These are phyloP conservation scores for Euschistus heros DNA, from an alignment of 1,140 invertebrate species.

Conservation along the genomic window DNA sequence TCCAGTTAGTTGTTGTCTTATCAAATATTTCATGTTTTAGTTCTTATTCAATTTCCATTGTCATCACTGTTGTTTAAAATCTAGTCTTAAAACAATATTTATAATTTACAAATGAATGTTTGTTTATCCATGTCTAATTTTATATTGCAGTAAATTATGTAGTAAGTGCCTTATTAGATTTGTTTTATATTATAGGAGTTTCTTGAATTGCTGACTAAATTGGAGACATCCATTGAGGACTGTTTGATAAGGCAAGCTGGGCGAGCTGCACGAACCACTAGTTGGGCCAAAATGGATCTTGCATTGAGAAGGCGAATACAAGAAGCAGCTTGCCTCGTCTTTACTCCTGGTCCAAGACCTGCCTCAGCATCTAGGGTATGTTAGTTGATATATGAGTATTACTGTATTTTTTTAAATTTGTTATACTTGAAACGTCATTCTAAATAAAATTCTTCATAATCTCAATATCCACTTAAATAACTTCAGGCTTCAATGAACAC, in stretches of 20 bases:
- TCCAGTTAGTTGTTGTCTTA: no score
- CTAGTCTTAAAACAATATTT: no score
- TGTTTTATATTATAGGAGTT: conserved; percentile 32
- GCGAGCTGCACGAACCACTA: conserved; percentile 46
- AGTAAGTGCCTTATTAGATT: not conserved
- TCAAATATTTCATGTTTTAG: no score
- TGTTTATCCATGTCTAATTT: not conserved
- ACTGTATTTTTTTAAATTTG: no score
- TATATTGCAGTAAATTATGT: not conserved
- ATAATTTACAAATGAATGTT: no score
- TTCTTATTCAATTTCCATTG: no score
- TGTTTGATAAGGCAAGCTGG: conserved; percentile 49
- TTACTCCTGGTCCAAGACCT: conserved; percentile 35
- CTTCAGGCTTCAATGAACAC: no score
- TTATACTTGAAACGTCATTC: no score
- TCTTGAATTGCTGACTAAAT: conserved; percentile 38
- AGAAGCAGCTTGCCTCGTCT: conserved; percentile 45
- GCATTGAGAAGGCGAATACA: conserved; percentile 47
- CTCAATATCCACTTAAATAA: no score
- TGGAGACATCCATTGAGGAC: conserved; percentile 45
- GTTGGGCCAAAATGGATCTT: conserved; percentile 52
- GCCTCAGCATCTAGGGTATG: conserved; percentile 15
- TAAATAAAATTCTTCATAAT: no score
- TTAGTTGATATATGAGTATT: no score
- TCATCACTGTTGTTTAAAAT: not conserved